Evolutionary conservation across 2,888 invertebrate genomes (phyloP), one percentile per base, ranked within the genome.

Genomic region (Tetragonisca angustula): DNA sequence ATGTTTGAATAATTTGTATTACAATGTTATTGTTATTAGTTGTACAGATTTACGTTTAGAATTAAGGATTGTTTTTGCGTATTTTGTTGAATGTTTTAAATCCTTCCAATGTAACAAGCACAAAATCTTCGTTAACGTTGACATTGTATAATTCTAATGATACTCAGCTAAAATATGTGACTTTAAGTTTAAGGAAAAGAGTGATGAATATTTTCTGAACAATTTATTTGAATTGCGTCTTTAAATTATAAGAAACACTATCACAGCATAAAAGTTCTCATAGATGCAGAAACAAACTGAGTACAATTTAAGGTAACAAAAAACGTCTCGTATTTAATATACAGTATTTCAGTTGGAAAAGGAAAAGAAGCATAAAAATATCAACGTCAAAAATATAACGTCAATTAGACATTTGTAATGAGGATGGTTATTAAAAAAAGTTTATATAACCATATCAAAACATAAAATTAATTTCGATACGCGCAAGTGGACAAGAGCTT

Each of bases 321-420:
- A 75, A 73, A 36, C 17, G 17, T 67, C 70, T 27, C 54, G 21
- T 15, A 27, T 56, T 43, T n/a, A 52, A 50, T n/a, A n/a, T 4
- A 24, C 4, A 56, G 27, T 70, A 59, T 56, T 79, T 73, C 61
- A 62, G 52, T 65, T 52, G 21, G 49, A 73, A 67, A 32, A 43
- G 24, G 27, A 27, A 32, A 11, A 52, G n/a, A 6, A n/a, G 54
- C 36, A 73, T 68, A 61, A 59, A 32, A 21, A 68, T 73, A 73
- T 80, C n/a, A 19, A 56, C n/a, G n/a, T n/a, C n/a, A n/a, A n/a
- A n/a, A n/a, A n/a, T n/a, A n/a, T 79, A 65, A 82, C 52, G 82
- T 81, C 81, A 81, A 82, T 82, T 82, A 82, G 75, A 67, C 43
- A 81, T 65, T 71, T 43, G 32, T 32, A 68, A 73, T 54, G 54